These are phyloP conservation scores for Lepus timidus DNA, from an alignment of 2,113 vertebrate species.

Conservation along the genomic window DNA sequence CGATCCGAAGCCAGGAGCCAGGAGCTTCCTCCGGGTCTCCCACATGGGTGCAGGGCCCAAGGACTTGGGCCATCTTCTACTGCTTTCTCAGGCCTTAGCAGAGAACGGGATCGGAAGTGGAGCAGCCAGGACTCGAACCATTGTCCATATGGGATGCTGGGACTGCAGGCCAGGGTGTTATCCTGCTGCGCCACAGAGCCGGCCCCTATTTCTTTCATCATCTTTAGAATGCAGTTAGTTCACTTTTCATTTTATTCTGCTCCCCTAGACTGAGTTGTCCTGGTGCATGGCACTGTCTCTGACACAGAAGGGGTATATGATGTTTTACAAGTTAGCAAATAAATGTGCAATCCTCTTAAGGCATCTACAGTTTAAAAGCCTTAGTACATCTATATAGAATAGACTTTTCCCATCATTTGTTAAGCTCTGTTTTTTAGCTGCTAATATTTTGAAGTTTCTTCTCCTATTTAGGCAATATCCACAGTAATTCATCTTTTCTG, in stretches of 20 bases:
- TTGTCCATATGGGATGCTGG: too few species aligned
- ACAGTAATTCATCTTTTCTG: conserved; percentile 52
- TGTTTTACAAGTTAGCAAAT: conserved; percentile 29
- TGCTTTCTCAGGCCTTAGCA: too few species aligned
- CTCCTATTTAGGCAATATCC: conserved; percentile 34
- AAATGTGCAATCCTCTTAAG: not conserved
- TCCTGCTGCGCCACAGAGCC: too few species aligned
- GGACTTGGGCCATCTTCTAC: too few species aligned
- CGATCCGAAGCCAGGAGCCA: too few species aligned
- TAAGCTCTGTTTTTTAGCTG: conserved; percentile 34
- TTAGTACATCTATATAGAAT: not conserved
- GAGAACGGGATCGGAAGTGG: too few species aligned
- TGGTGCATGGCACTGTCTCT: not conserved
- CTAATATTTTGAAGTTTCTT: conserved; percentile 54
- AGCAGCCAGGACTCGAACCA: too few species aligned
- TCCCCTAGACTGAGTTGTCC: not conserved
- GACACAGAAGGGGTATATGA: not conserved
- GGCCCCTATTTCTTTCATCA: not conserved
- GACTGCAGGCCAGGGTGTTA: too few species aligned
- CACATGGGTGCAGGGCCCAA: too few species aligned
- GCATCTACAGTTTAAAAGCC: not conserved
- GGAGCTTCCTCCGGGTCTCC: too few species aligned
- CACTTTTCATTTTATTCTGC: not conserved
- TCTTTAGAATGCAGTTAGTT: not conserved
- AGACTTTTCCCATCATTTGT: not conserved